Evolutionary conservation across 2,888 invertebrate species (phyloP).

Genomic region (Cerastis leucographa): DNA sequence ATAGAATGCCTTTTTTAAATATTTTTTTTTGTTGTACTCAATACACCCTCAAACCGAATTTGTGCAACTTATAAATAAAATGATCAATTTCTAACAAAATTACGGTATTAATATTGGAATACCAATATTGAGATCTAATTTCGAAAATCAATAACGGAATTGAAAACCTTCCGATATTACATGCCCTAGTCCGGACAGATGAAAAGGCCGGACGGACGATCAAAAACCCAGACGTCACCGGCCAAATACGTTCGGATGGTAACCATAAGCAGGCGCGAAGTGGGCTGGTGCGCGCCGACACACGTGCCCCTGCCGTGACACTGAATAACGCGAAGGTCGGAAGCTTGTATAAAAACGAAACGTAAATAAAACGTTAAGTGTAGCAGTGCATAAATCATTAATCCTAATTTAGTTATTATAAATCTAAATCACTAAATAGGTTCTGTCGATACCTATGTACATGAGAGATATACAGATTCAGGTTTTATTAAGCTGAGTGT

Average conservation of each 20-base stretch:
- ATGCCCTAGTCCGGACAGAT: background rate
- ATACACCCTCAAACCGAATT: too few species aligned
- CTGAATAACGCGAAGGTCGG: slow-evolving; percentile 76
- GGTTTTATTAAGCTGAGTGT: background rate
- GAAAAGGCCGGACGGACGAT: background rate
- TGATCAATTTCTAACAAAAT: too few species aligned
- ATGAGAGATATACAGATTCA: background rate
- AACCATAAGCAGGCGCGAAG: slow-evolving; percentile 7
- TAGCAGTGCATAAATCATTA: slow-evolving; percentile 26
- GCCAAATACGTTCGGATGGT: background rate
- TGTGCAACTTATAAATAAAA: too few species aligned
- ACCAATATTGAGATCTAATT: too few species aligned
- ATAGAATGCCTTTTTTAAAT: too few species aligned
- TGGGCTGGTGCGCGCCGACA: slow-evolving; percentile 52
- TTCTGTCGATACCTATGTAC: background rate
- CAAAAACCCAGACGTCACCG: background rate
- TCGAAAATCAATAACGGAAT: too few species aligned
- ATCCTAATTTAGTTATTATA: slow-evolving; percentile 31
- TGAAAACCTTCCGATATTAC: too few species aligned
- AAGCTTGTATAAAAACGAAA: slow-evolving; percentile 48
- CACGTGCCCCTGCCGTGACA: slow-evolving; percentile 70
- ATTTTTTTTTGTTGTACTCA: too few species aligned
- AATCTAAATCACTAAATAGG: slow-evolving; percentile 19
- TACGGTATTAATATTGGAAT: too few species aligned
- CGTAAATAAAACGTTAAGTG: slow-evolving; percentile 31